Conservation (phyloP, 2,113 vertebrate genomes). For the Paradoxurus hermaphroditus region DNA sequence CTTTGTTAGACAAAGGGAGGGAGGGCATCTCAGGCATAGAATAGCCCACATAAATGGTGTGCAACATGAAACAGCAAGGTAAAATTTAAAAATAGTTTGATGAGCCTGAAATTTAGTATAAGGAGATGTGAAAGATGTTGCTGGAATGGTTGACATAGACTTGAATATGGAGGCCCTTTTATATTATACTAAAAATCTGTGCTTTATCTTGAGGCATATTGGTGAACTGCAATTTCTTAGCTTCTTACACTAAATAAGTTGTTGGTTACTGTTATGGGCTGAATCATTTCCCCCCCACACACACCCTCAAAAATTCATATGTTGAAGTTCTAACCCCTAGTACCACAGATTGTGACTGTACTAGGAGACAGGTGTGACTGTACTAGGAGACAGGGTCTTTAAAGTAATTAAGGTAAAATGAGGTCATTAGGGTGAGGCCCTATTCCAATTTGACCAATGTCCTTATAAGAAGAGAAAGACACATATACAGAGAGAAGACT, state of each 20-base stretch:
- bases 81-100: neutral
- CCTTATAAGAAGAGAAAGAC: neutral
- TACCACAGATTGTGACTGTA: neutral
- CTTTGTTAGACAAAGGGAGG: neutral
- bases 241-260: neutral
- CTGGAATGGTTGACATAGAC: neutral
- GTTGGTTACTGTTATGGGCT: neutral
- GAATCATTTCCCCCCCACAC: neutral
- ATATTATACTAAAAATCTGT: neutral
- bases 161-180: neutral
- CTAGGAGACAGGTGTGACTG: neutral
- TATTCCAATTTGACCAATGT: neutral
- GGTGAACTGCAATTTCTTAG: neutral
- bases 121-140: neutral
- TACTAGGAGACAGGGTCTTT: neutral
- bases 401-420: neutral
- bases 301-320: neutral
- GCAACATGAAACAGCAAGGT: neutral
- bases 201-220: neutral
- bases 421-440: neutral
- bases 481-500: neutral
- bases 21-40: neutral
- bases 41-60: neutral
- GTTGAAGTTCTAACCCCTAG: neutral
- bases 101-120: neutral